Evolutionary conservation across 2,888 invertebrate species (phyloP).

Genomic region (Drosophila anceps): DNA sequence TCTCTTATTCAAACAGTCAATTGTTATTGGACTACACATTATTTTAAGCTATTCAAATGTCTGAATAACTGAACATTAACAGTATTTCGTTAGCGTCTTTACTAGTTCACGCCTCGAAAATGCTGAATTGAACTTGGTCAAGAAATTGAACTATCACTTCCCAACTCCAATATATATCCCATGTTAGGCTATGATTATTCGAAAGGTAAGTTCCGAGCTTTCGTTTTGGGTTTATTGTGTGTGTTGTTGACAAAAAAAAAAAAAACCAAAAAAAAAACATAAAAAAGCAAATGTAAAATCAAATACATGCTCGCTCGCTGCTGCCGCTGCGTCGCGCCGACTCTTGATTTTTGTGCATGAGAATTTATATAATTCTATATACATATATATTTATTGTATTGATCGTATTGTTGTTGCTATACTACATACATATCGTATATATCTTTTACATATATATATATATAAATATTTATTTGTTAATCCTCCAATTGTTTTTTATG

Average conservation of each 20-base stretch:
- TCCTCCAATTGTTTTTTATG: slow-evolving; percentile 35
- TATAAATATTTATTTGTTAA: slow-evolving; percentile 38
- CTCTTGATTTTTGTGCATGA: slow-evolving; percentile 73
- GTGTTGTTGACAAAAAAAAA: slow-evolving; percentile 73
- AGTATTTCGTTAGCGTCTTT: no score
- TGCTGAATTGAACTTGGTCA: neutral
- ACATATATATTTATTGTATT: slow-evolving; percentile 29
- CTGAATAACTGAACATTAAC: neutral
- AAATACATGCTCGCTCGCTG: slow-evolving; percentile 46
- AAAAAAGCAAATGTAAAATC: slow-evolving; percentile 4
- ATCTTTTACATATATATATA: slow-evolving; percentile 20
- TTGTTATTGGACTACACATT: neutral
- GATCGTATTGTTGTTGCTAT: slow-evolving; percentile 59
- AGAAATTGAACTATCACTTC: neutral
- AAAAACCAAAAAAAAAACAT: neutral
- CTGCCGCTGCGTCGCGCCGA: slow-evolving; percentile 57
- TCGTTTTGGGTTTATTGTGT: slow-evolving; percentile 73
- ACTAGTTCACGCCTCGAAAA: no score
- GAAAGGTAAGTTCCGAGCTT: slow-evolving; percentile 66
- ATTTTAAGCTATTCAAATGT: neutral
- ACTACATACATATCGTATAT: slow-evolving; percentile 45
- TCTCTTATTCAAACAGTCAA: neutral
- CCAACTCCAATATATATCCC: slow-evolving; percentile 8
- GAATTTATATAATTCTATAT: slow-evolving; percentile 52
- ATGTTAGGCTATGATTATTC: slow-evolving; percentile 18